These are phyloP conservation scores for Pseudocheirus occidentalis DNA, from an alignment of 2,797 vertebrate species.

Conservation along the genomic window DNA sequence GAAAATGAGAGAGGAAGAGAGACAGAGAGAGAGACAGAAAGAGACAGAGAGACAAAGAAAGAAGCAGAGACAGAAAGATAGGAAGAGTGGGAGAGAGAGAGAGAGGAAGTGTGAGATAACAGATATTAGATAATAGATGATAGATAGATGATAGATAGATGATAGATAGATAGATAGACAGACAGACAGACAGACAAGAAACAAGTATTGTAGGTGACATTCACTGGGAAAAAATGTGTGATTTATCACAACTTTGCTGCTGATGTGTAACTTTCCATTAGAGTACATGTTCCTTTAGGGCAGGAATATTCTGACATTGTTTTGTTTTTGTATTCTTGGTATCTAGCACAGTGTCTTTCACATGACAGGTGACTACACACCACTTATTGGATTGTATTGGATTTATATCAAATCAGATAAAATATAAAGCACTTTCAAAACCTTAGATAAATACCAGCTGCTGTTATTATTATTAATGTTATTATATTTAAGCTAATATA, in stretches of 20 bases:
- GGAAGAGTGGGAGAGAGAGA: no score
- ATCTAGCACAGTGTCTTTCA: neutral
- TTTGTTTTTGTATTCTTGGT: neutral
- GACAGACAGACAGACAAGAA: neutral
- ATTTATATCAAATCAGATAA: neutral
- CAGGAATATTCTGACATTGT: neutral
- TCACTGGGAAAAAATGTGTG: neutral
- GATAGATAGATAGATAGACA: no score
- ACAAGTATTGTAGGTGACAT: neutral
- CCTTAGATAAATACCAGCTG: neutral
- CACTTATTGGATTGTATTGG: neutral
- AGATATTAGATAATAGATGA: no score
- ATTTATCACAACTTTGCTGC: neutral
- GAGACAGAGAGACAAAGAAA: neutral
- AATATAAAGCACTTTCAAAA: neutral
- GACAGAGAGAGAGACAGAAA: no score
- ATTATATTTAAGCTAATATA: neutral
- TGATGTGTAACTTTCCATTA: neutral
- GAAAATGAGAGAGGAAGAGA: neutral
- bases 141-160: no score
- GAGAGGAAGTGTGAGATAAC: no score
- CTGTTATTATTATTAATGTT: neutral
- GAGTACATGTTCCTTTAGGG: neutral
- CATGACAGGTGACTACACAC: neutral
- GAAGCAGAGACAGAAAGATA: neutral